These are phyloP conservation scores for Pomatorhinus ruficollis DNA, from an alignment of 2,113 vertebrate species.

Conservation along the genomic window DNA sequence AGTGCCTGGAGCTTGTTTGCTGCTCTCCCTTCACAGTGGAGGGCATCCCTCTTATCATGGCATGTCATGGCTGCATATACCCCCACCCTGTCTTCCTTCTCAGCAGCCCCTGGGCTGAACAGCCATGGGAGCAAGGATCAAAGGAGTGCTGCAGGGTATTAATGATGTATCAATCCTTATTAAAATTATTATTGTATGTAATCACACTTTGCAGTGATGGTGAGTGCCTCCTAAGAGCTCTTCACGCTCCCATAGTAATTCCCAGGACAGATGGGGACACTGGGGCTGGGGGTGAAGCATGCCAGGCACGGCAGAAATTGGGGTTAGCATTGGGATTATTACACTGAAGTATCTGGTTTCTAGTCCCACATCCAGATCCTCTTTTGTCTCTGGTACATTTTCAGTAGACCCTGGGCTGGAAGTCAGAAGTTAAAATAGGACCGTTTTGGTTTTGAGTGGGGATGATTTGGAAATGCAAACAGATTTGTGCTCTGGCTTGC, in stretches of 20 bases:
- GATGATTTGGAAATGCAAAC: background rate
- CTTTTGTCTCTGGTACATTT: background rate
- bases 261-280: background rate
- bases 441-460: background rate
- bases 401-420: background rate
- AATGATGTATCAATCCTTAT: background rate
- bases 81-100: rapidly evolving
- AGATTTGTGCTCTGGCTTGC: background rate
- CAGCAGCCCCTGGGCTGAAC: background rate
- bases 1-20: background rate
- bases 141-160: background rate
- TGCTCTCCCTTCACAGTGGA: background rate
- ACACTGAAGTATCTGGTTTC: background rate
- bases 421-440: background rate
- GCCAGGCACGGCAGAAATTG: background rate
- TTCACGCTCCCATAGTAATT: background rate
- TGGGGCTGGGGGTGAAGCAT: background rate
- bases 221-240: background rate
- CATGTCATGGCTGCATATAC: rapidly evolving
- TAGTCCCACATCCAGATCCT: background rate
- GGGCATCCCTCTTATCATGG: background rate
- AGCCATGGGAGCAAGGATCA: background rate
- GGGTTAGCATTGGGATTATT: background rate
- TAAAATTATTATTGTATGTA: background rate
- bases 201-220: background rate